Base-by-base conservation (phyloP, 2,797 vertebrate species). In the Cossypha dichroa region DNA sequence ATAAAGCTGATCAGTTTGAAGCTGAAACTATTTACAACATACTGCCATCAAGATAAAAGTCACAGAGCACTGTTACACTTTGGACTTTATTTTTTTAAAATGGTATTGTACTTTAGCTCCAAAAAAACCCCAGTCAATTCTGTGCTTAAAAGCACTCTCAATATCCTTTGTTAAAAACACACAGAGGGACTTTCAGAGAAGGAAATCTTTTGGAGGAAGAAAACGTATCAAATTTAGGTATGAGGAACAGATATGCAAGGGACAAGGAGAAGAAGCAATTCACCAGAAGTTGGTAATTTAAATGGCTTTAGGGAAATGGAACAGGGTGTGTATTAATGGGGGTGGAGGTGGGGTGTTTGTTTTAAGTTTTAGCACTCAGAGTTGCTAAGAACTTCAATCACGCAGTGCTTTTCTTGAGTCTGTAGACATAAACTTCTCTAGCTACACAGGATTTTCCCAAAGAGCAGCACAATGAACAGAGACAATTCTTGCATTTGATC, bases 1-100 rank as follows among this genome's bases (percentile, higher is more conserved):
- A 97, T 97, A 97, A 97, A 97, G 80, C 55, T 73, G 91, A 98
- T 97, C 94, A 96, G 93, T 97, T 97, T 96, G 81, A 97, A 89
- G 88, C 49, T 84, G 87, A 95, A 97, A 96, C 93, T 97, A 94
- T 97, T 96, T 96, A 96, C 26, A 7, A 95, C 96, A 91, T 2
- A 85, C 41, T 72, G 80, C 67, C 92, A 97, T 97, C 94, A 88
- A 98, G 97, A 98, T 98, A 97, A 98, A 96, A 97, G 85, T 72
- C 75, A 73, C 90, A 83, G n/a, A 94, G 69, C 55, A 56, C 76
- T 83, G 76, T 93, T 96, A 97, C 72, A 97, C 97, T 97, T 97
- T 97, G 97, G 95, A 97, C 97, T 92, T 85, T 72, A 45, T 78
- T 76, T 92, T 93, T 78, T 40, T 33, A 0, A 83, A 93, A 93